phyloP scores from a whole-genome alignment of 2,888 invertebrate genomes.

The Lasioglossum marginatum region DNA sequence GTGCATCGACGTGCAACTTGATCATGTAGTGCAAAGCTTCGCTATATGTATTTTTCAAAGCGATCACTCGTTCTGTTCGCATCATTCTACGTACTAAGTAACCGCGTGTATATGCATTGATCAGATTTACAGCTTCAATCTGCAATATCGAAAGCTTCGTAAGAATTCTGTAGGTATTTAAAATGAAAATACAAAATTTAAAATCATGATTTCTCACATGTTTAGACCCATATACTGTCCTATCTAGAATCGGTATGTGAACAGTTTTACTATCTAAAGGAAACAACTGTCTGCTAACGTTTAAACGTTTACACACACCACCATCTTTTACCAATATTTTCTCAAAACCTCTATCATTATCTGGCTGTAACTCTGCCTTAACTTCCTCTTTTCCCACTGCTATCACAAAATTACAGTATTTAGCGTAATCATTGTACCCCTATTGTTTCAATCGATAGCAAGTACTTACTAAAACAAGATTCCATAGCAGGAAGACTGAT shows the following conservation, averaged over 20 bases:
- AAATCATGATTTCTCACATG: constrained; percentile 74
- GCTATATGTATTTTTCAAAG: constrained; percentile 91
- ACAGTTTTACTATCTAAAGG: constrained; percentile 75
- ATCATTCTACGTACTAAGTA: constrained; percentile 93
- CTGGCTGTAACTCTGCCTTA: neutral
- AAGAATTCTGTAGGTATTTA: constrained; percentile 7
- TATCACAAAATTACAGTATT: neutral
- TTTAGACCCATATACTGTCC: constrained; percentile 73
- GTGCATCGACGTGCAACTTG: constrained; percentile 88
- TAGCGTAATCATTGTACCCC: constrained; percentile 9
- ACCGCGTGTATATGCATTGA: constrained; percentile 90
- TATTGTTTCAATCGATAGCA: neutral
- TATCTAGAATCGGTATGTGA: constrained; percentile 74
- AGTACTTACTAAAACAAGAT: constrained; percentile 28
- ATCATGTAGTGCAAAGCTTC: constrained; percentile 92
- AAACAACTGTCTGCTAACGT: constrained; percentile 79
- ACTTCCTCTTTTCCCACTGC: neutral
- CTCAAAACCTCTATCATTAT: constrained; percentile 13
- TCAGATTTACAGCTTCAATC: constrained; percentile 88
- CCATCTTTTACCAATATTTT: constrained; percentile 17
- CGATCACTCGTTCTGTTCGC: constrained; percentile 92
- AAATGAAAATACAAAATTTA: neutral
- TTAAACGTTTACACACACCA: constrained; percentile 63
- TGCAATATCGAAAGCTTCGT: constrained; percentile 59
- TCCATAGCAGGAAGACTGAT: constrained; percentile 7